phyloP scores from a whole-genome alignment of 2,797 vertebrate species.

The Brachyrhaphis roseni region DNA sequence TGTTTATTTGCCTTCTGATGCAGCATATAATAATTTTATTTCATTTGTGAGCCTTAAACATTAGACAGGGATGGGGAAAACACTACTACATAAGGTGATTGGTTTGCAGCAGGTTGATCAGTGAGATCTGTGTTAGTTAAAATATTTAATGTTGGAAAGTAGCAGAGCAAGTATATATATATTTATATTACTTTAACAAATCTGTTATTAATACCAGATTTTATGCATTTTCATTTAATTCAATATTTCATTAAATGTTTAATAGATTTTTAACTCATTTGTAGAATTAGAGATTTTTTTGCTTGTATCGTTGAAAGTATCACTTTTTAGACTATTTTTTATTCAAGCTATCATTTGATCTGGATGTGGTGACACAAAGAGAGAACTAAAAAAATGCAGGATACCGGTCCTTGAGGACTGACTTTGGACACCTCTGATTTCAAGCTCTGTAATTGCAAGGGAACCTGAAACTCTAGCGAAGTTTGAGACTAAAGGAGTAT shows the following conservation, averaged over 20 bases:
- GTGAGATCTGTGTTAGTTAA: neutral
- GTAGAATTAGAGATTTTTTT: neutral
- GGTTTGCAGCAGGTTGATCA: neutral
- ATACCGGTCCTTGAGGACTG: neutral
- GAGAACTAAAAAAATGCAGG: too few species aligned
- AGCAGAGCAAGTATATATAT: neutral
- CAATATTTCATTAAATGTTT: neutral
- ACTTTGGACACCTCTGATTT: conserved; percentile 45
- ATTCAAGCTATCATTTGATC: too few species aligned
- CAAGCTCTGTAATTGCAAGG: conserved; percentile 59
- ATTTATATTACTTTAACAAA: neutral
- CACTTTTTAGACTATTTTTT: neutral
- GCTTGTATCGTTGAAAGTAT: neutral
- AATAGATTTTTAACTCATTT: neutral
- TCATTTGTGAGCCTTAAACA: too few species aligned
- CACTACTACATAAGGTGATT: neutral
- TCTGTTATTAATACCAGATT: neutral
- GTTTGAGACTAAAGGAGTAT: conserved; percentile 34
- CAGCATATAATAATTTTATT: too few species aligned
- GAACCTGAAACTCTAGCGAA: conserved; percentile 42
- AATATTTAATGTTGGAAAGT: neutral
- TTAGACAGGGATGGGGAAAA: too few species aligned
- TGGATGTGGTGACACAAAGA: too few species aligned
- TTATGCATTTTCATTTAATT: neutral
- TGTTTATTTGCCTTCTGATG: too few species aligned